Conservation (phyloP, 2,888 invertebrate genomes). For the Atrina japonica region DNA sequence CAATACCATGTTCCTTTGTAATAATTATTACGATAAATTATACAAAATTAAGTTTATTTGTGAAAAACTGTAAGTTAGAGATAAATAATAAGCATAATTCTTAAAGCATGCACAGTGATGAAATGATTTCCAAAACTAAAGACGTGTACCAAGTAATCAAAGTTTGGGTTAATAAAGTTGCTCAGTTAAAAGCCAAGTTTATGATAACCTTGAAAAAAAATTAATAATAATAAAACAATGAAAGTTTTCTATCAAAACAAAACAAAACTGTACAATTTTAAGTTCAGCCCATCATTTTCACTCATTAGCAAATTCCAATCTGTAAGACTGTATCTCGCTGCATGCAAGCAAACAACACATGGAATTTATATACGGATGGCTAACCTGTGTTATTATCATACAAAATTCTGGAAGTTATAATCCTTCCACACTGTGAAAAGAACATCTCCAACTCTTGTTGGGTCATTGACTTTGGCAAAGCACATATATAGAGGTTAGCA, state of each 20-base stretch:
- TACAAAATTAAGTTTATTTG: too few species aligned
- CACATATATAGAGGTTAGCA: conserved; percentile 81
- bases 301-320: too few species aligned
- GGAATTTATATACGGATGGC: conserved; percentile 44
- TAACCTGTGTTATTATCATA: conserved; percentile 81
- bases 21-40: too few species aligned
- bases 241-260: background rate
- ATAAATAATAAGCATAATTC: too few species aligned
- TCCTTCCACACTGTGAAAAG: conserved; percentile 80
- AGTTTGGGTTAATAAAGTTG: too few species aligned
- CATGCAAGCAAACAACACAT: conserved; percentile 31
- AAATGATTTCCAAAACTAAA: too few species aligned
- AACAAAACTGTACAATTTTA: conserved; percentile 10
- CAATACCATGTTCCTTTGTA: too few species aligned
- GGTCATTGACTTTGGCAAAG: conserved; percentile 80
- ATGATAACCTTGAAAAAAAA: conserved; percentile 7
- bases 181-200: conserved; percentile 2
- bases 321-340: background rate
- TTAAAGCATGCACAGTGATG: too few species aligned
- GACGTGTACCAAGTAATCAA: too few species aligned
- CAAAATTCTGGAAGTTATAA: conserved; percentile 81
- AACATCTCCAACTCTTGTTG: conserved; percentile 80
- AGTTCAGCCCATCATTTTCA: conserved; percentile 7
- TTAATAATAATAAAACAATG: background rate
- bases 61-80: too few species aligned